Conservation (phyloP, 2,113 vertebrate species). For the Odocoileus virginianus region DNA sequence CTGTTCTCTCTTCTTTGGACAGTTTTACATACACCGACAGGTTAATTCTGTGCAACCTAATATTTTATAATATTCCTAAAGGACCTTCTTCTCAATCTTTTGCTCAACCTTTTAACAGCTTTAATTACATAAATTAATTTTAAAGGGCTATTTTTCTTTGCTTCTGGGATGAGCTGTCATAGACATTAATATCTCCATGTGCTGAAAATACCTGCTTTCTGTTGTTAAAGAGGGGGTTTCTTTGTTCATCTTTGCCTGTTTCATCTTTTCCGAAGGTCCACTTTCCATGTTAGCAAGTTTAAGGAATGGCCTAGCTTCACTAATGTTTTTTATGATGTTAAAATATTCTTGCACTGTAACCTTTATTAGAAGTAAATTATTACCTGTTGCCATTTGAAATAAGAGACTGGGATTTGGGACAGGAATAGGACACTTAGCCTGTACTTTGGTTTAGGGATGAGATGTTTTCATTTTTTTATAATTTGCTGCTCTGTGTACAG, state of each 20-base stretch:
- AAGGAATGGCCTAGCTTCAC: constrained; percentile 48
- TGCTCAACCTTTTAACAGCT: constrained; percentile 42
- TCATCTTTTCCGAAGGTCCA: constrained; percentile 61
- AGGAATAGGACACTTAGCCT: not conserved
- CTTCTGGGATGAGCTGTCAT: constrained; percentile 43
- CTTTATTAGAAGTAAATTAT: constrained; percentile 43
- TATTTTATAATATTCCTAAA: constrained; percentile 40
- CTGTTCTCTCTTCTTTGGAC: constrained; percentile 20
- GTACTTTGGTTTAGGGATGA: not conserved
- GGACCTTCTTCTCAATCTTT: constrained; percentile 5
- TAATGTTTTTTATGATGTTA: constrained; percentile 35
- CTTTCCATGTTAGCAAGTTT: constrained; percentile 66
- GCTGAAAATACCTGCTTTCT: constrained; percentile 58
- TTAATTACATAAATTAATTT: constrained; percentile 43
- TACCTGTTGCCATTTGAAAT: constrained; percentile 15
- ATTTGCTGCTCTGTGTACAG: not conserved
- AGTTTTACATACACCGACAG: not conserved
- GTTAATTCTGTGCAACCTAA: not conserved
- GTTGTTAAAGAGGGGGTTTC: constrained; percentile 11
- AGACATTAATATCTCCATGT: constrained; percentile 38
- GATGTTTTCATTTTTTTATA: constrained; percentile 16
- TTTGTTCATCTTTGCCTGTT: constrained; percentile 53
- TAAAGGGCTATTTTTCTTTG: constrained; percentile 50
- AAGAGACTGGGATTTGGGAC: not conserved
- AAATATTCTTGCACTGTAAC: constrained; percentile 26